Conservation (phyloP, 2,888 invertebrate genomes). For the Zygothrica quintamaculata region DNA sequence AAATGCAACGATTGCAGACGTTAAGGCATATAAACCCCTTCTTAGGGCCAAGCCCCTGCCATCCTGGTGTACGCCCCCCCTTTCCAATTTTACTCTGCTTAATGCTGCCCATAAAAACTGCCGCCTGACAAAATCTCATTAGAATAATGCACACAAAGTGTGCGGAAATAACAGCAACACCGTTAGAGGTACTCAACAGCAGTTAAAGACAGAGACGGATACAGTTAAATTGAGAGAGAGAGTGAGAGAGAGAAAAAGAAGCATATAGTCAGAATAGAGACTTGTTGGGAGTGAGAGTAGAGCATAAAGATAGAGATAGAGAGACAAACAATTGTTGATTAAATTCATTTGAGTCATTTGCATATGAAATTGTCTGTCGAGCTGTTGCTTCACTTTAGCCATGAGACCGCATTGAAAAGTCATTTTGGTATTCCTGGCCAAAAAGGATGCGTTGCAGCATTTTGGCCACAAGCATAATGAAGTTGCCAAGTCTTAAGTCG, state of each 20-base stretch:
- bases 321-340: constrained; percentile 71
- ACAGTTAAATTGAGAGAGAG: neutral
- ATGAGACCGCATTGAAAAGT: constrained; percentile 76
- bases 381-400: constrained; percentile 49
- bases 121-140: constrained; percentile 75
- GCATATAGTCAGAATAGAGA: neutral
- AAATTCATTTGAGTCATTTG: constrained; percentile 78
- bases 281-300: too few relatives aligned
- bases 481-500: constrained; percentile 77
- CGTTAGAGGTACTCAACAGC: constrained; percentile 10
- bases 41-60: constrained; percentile 11
- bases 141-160: constrained; percentile 71
- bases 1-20: constrained; percentile 66
- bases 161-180: constrained; percentile 31
- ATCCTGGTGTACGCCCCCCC: neutral
- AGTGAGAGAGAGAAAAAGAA: constrained; percentile 5
- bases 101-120: constrained; percentile 62
- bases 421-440: constrained; percentile 52
- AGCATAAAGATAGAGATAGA: constrained; percentile 1
- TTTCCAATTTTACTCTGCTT: constrained; percentile 19
- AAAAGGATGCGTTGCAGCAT: constrained; percentile 29
- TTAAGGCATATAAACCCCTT: constrained; percentile 41
- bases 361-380: constrained; percentile 70
- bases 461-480: constrained; percentile 74
- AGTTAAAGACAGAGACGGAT: neutral